Evolutionary conservation across 2,797 vertebrate genomes (phyloP), one percentile per base, ranked within the genome.

Genomic region (Fistularia tabacaria): DNA sequence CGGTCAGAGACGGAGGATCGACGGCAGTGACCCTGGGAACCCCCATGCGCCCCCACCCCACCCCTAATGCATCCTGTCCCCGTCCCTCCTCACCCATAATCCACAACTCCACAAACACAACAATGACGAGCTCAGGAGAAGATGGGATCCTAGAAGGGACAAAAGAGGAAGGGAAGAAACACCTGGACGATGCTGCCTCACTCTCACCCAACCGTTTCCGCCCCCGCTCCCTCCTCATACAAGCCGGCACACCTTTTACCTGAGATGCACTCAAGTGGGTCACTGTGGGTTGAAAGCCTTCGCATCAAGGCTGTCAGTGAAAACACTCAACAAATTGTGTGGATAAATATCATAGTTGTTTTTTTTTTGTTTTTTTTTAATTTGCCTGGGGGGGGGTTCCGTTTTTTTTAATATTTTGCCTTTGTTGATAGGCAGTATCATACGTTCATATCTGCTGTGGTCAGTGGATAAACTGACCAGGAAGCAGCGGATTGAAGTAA

Each of bases 1-100:
- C 93, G 96, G 81, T 97, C 95, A 85, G 97, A 99, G 86, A 92
- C 96, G 0, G 97, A 99, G 80, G 97, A 99, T 75, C 90, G 97
- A 81, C 91, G 97, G 64, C 96, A 99, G 92, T 99, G 95, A 93
- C 91, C 60, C 62, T 65, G 62, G 83, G 50, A 59, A 38, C 49
- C 48, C 43, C 47, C 9, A 12, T 38, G n/a, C 38, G n/a, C 13
- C 56, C 37, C 7, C 14, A 40, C 42, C 40, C 7, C 14, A 48
- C 38, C 37, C 25, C 25, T 5, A 25, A 2, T 5, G 5, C 25
- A 25, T 40, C 15, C 41, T 37, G 12, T 38, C 53, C 38, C 49
- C 48, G 6, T 14, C 64, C 63, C 49, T 63, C 79, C 68, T 46
- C 10, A 64, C 69, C 75, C 60, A 58, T 61, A 63, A 72, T 62